A percentile compares a stretch with the other conserved stretches of the same genome.
phyloP scores from a whole-genome alignment of 2,797 vertebrate genomes.

The Leptatherina wallacei region DNA sequence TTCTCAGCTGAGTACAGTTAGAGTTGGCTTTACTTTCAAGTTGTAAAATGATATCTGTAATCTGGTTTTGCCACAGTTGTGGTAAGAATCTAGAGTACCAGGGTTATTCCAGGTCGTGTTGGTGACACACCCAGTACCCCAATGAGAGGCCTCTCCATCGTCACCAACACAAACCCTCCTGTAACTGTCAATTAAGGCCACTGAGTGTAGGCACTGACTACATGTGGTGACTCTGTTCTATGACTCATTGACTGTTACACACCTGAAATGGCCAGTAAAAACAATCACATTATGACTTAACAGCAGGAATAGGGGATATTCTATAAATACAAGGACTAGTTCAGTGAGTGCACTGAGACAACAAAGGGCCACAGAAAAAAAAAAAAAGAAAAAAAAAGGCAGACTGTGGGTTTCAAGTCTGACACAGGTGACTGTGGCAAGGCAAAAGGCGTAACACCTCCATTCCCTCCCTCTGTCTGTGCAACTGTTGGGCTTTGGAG shows the following conservation, averaged over 20 bases:
- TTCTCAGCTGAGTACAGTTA: conserved; percentile 19
- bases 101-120: conserved; percentile 66
- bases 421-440: conserved; percentile 59
- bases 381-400: conserved; percentile 5
- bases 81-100: conserved; percentile 27
- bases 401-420: conserved; percentile 47
- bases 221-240: conserved; percentile 53
- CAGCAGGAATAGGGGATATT: conserved; percentile 27
- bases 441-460: conserved; percentile 50
- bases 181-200: conserved; percentile 63
- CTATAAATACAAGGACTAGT: conserved; percentile 28
- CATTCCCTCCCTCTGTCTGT: conserved; percentile 42
- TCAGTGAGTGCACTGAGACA: conserved; percentile 32
- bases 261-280: conserved; percentile 63
- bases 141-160: conserved; percentile 67
- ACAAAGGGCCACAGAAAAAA: conserved; percentile 11
- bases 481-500: conserved; percentile 44
- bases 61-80: conserved; percentile 28
- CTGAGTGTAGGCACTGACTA: conserved; percentile 42
- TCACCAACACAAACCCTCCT: conserved; percentile 49
- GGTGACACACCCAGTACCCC: conserved; percentile 62
- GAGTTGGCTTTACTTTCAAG: conserved; percentile 24
- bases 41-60: conserved; percentile 40
- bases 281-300: conserved; percentile 34
- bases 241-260: conserved; percentile 60